Conservation (phyloP, 2,888 invertebrate genomes). For the Orchestes rusci region DNA sequence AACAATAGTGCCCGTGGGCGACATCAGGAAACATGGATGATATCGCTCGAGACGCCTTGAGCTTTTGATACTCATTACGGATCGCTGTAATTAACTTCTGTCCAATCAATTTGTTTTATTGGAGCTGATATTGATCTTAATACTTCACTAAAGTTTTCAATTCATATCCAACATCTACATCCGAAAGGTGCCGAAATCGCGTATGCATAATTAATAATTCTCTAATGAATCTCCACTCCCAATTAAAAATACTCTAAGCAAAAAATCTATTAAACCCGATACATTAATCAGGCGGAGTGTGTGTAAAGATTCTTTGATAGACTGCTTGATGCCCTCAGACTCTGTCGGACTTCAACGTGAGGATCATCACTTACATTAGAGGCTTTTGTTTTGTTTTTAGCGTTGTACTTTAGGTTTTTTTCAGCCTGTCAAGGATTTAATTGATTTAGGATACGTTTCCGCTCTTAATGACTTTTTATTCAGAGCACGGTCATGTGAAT, state of each 20-base stretch:
- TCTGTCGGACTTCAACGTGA: conserved; percentile 26
- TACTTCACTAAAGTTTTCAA: too few species aligned
- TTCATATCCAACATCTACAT: conserved; percentile 7
- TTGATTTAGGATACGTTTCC: conserved; percentile 13
- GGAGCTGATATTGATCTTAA: too few species aligned
- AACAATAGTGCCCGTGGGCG: conserved; percentile 15
- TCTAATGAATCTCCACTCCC: conserved; percentile 29
- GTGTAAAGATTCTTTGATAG: conserved; percentile 24
- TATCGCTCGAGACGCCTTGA: too few species aligned
- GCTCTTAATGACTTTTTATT: too few species aligned
- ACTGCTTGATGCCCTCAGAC: conserved; percentile 24
- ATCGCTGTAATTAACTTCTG: too few species aligned
- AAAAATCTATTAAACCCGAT: conserved; percentile 30
- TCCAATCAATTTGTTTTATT: too few species aligned
- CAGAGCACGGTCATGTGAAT: too few species aligned
- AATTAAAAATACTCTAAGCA: conserved; percentile 30
- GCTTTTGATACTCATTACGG: too few species aligned
- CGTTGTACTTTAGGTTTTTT: conserved; percentile 6
- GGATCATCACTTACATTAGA: conserved; percentile 26
- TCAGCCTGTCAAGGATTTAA: conserved; percentile 6
- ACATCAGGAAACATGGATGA: too few species aligned
- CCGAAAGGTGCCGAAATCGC: conserved; percentile 15
- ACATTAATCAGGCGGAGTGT: conserved; percentile 29
- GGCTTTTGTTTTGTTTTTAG: conserved; percentile 20
- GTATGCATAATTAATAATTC: conserved; percentile 16